Evolutionary conservation across 2,113 vertebrate genomes (phyloP), one percentile per base, ranked within the genome.

Genomic region (Eubucco bourcierii): DNA sequence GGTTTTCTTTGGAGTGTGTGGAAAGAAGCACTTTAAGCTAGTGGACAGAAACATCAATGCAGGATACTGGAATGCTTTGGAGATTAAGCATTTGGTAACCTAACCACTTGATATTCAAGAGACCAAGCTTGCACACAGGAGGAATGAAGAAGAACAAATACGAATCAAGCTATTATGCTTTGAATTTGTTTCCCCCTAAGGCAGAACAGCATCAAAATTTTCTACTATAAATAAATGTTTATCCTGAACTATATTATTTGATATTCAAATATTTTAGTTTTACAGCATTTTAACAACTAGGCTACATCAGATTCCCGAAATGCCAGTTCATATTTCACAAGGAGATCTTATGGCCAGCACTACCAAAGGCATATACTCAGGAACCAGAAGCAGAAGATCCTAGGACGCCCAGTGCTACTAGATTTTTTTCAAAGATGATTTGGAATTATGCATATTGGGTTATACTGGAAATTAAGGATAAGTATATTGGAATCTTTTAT

Each of bases 21-120:
- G 29, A 60, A 89, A 89, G 81, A 39, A 76, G 67, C 71, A 89
- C 71, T 66, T 76, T 86, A 88, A 94, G 58, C 70, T 88, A 12
- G 14, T 39, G 74, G 87, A 61, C 70, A 73, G 78, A 61, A 89
- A 68, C 39, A 90, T 68, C 81, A 58, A 8, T n/a, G 46, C 52
- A 34, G 41, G 16, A 28, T 13, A 37, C 53, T 58, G 29, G 33
- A 78, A 76, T 31, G 58, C 47, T 88, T 12, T 61, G 58, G 65
- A 60, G 58, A 47, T 80, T 65, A 88, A 86, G n/a, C 53, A 61
- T 28, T 18, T 44, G 58, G 80, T 70, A 81, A 44, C 0, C 0
- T 2, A 84, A 60, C 37, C 34, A 75, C 44, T 81, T 67, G 33
- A 75, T 81, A 84, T 58, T 88, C 80, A 86, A 60, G 53, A 86